A percentile compares a stretch with the other conserved stretches of the same genome.
phyloP scores from a whole-genome alignment of 2,888 invertebrate species.

The Meloe dianella region DNA sequence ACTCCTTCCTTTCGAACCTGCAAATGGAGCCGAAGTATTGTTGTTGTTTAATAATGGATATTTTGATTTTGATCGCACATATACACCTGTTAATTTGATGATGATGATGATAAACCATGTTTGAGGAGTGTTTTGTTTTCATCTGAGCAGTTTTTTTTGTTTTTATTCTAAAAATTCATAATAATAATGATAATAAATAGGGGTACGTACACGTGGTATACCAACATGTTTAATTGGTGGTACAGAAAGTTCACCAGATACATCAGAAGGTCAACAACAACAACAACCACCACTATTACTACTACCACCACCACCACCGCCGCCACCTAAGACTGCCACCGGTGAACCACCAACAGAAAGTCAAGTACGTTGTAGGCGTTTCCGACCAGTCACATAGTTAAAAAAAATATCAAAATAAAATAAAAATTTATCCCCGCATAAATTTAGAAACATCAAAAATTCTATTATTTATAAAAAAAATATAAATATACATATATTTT shows the following conservation, averaged over 20 bases:
- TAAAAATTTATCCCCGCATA: too few relatives aligned
- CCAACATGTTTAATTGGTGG: conserved; percentile 58
- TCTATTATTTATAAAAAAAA: neutral
- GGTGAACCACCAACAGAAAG: conserved; percentile 57
- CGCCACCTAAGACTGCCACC: conserved; percentile 53
- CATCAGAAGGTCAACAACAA: conserved; percentile 53
- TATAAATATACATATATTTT: too few relatives aligned
- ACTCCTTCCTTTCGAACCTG: too few relatives aligned
- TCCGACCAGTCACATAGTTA: conserved; percentile 58
- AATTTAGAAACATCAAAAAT: neutral
- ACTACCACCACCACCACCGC: conserved; percentile 50
- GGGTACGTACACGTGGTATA: conserved; percentile 53
- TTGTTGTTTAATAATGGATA: too few relatives aligned
- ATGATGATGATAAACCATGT: too few relatives aligned
- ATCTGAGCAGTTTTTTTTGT: neutral
- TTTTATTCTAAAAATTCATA: neutral
- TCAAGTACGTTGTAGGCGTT: conserved; percentile 57
- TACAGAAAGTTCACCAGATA: conserved; percentile 51
- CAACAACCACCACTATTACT: conserved; percentile 43
- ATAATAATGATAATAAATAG: conserved; percentile 14
- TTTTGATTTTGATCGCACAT: too few relatives aligned
- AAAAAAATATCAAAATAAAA: conserved; percentile 24
- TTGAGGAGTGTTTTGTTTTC: too few relatives aligned
- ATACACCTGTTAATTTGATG: too few relatives aligned
- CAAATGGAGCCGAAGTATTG: too few relatives aligned